phyloP scores from a whole-genome alignment of 2,113 vertebrate species.

The Psilopsiagon aurifrons region DNA sequence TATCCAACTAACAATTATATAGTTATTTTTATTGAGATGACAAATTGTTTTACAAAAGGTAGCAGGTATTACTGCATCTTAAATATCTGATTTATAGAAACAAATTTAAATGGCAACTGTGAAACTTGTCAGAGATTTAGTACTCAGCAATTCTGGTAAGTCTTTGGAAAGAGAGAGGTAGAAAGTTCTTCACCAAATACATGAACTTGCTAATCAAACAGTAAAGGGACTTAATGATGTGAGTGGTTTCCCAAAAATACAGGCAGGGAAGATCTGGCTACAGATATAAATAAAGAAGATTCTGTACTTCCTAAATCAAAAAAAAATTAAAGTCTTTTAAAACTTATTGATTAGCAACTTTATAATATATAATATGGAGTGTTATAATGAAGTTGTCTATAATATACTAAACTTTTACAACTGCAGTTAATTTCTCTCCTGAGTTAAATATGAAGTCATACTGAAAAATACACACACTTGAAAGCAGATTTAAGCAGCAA shows the following conservation, averaged over 20 bases:
- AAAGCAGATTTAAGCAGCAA: neutral
- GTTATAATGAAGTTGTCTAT: neutral
- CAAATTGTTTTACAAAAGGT: neutral
- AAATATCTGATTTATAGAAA: neutral
- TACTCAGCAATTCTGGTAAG: neutral
- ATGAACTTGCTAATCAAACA: neutral
- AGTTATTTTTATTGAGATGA: neutral
- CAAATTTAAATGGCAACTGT: neutral
- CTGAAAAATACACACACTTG: neutral
- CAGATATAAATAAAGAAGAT: neutral
- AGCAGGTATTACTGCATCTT: neutral
- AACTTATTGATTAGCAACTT: neutral
- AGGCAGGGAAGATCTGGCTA: neutral
- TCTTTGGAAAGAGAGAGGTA: neutral
- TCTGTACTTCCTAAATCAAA: neutral
- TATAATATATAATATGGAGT: neutral
- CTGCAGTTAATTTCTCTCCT: neutral
- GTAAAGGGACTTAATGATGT: neutral
- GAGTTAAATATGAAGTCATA: neutral
- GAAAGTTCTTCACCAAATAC: neutral
- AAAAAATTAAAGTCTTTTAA: neutral
- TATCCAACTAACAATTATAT: neutral
- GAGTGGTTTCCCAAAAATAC: neutral
- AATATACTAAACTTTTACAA: neutral
- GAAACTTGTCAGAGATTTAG: neutral